Evolutionary conservation across 1,140 invertebrate genomes (phyloP).

Genomic region (Ceratitis capitata): DNA sequence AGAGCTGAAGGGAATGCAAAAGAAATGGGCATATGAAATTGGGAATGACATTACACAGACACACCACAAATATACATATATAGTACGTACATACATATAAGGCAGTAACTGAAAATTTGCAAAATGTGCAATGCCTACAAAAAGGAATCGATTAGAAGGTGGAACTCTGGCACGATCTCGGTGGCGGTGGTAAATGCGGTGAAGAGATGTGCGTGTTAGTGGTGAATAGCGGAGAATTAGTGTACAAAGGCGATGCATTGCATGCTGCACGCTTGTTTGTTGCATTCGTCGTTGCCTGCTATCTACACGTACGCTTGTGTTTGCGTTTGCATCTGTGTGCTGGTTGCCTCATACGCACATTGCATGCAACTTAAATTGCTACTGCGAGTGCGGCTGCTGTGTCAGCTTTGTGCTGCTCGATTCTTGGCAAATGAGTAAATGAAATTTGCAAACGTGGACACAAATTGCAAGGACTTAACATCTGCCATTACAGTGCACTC

Average conservation of each 20-base stretch:
- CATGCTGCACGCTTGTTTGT: background rate
- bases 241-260: background rate
- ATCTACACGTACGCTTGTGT: too few relatives aligned
- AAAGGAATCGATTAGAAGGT: constrained; percentile 2
- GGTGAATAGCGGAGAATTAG: background rate
- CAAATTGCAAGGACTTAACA: constrained; percentile 5
- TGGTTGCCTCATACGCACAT: background rate
- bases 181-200: background rate
- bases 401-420: background rate
- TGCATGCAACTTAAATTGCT: background rate
- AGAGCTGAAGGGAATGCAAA: background rate
- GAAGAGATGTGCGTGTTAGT: background rate
- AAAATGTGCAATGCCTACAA: background rate
- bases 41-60: background rate
- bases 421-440: background rate
- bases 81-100: too few relatives aligned
- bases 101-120: too few relatives aligned
- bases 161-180: background rate
- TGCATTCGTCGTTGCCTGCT: background rate
- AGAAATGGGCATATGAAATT: background rate
- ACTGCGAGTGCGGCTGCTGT: background rate
- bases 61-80: too few relatives aligned
- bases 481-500: background rate
- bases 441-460: background rate
- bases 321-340: background rate